These are phyloP conservation scores for Picathartes gymnocephalus DNA, from an alignment of 2,113 vertebrate genomes.

Conservation along the genomic window DNA sequence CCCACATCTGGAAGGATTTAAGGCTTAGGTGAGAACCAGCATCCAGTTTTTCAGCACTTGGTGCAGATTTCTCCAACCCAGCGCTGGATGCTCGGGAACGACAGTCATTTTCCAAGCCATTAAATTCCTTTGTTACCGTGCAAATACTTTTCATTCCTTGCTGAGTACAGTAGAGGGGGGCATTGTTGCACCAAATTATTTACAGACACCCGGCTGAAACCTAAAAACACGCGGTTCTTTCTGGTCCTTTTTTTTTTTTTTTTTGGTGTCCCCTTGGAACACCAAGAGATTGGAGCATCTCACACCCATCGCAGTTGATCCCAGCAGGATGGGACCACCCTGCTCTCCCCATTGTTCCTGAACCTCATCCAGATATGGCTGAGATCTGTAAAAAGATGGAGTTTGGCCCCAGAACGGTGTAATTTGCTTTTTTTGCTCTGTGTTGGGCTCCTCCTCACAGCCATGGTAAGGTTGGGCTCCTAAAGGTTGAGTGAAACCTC, in stretches of 20 bases:
- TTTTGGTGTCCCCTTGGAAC: neutral
- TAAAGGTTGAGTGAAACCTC: neutral
- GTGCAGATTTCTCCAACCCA: neutral
- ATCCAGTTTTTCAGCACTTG: neutral
- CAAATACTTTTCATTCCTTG: conserved; percentile 14
- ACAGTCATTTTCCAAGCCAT: neutral
- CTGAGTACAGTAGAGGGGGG: neutral
- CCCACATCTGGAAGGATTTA: neutral
- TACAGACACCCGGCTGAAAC: neutral
- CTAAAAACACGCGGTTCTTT: neutral
- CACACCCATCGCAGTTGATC: rapidly evolving
- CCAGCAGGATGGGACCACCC: neutral
- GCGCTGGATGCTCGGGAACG: neutral
- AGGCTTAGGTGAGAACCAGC: conserved; percentile 15
- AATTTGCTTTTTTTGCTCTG: neutral
- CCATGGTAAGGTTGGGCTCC: neutral
- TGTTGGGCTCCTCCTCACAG: neutral
- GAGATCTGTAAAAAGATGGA: neutral
- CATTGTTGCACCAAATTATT: neutral
- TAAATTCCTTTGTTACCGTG: conserved; percentile 30
- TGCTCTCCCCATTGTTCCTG: neutral
- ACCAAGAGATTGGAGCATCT: neutral
- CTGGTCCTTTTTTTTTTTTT: neutral
- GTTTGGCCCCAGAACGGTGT: neutral
- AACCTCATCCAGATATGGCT: neutral